Evolutionary conservation across 2,888 invertebrate genomes (phyloP).

Genomic region (Chrysopilus asiliformis): DNA sequence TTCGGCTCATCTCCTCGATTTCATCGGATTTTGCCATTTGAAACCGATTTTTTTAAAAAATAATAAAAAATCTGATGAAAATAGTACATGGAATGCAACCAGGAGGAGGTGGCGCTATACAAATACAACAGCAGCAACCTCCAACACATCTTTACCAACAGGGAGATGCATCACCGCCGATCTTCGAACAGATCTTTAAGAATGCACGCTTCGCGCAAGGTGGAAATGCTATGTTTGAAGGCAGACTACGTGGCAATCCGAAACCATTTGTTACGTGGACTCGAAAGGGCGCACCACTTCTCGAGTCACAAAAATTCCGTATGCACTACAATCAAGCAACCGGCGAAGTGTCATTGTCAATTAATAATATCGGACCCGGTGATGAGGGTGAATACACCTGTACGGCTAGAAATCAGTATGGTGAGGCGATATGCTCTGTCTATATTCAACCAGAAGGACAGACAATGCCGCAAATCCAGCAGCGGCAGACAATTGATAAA

Average conservation of each 20-base stretch:
- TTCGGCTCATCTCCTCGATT: too few relatives aligned
- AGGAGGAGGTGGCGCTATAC: slow-evolving; percentile 24
- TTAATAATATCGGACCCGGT: slow-evolving; percentile 87
- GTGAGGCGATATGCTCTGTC: slow-evolving; percentile 92
- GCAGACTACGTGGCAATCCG: slow-evolving; percentile 79
- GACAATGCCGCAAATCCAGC: slow-evolving; percentile 50
- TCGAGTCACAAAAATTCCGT: slow-evolving; percentile 74
- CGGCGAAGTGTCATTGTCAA: slow-evolving; percentile 80
- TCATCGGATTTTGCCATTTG: too few relatives aligned
- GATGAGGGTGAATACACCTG: slow-evolving; percentile 96
- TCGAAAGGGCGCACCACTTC: slow-evolving; percentile 69
- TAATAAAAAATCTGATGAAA: too few relatives aligned
- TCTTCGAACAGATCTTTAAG: slow-evolving; percentile 90
- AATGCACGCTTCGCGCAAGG: slow-evolving; percentile 92
- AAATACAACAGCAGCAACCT: slow-evolving; percentile 35
- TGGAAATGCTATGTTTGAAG: slow-evolving; percentile 85
- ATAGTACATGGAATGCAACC: too few relatives aligned
- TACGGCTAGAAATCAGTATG: slow-evolving; percentile 87
- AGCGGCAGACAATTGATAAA: slow-evolving; percentile 51
- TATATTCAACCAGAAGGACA: slow-evolving; percentile 85
- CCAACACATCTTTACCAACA: slow-evolving; percentile 43
- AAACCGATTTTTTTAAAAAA: too few relatives aligned
- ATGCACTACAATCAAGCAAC: slow-evolving; percentile 84
- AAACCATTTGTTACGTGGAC: slow-evolving; percentile 86
- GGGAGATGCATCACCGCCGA: slow-evolving; percentile 77